These are phyloP conservation scores for Chionodraco myersi DNA, from an alignment of 2,113 vertebrate genomes.

Conservation along the genomic window DNA sequence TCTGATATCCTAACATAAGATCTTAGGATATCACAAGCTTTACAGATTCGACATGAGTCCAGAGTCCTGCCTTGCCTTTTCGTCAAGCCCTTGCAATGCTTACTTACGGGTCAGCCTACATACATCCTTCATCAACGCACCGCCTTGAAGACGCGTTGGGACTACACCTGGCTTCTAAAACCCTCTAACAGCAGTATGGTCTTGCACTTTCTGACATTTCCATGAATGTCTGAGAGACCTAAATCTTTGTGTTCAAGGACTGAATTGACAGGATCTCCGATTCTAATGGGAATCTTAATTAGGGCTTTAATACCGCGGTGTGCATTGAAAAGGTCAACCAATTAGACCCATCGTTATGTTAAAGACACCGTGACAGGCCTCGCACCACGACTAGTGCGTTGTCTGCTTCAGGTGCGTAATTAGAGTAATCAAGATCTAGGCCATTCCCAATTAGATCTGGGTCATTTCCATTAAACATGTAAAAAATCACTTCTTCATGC, in stretches of 20 bases:
- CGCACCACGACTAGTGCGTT: slow-evolving; percentile 7
- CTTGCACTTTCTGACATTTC: neutral
- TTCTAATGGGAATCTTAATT: slow-evolving; percentile 53
- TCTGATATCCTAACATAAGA: too few relatives aligned
- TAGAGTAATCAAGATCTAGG: slow-evolving; percentile 48
- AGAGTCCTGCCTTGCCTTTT: too few relatives aligned
- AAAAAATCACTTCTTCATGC: slow-evolving; percentile 14
- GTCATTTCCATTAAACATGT: slow-evolving; percentile 37
- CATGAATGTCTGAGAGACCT: neutral
- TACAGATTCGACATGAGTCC: too few relatives aligned
- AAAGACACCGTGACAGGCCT: slow-evolving; percentile 13
- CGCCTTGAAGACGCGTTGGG: too few relatives aligned
- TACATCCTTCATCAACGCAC: too few relatives aligned
- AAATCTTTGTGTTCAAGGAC: slow-evolving; percentile 44
- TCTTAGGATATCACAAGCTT: too few relatives aligned
- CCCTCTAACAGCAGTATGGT: neutral
- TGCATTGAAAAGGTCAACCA: slow-evolving; percentile 58
- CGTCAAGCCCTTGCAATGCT: too few relatives aligned
- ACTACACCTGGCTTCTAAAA: neutral
- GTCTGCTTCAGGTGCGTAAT: slow-evolving; percentile 49
- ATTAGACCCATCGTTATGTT: slow-evolving; percentile 35
- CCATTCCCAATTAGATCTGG: slow-evolving; percentile 53
- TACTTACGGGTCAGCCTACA: too few relatives aligned
- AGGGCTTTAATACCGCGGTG: slow-evolving; percentile 36
- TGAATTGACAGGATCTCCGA: slow-evolving; percentile 50